A percentile compares a stretch with the other conserved stretches of the same genome.
phyloP scores from a whole-genome alignment of 2,797 vertebrate genomes.

The Lates japonicus region DNA sequence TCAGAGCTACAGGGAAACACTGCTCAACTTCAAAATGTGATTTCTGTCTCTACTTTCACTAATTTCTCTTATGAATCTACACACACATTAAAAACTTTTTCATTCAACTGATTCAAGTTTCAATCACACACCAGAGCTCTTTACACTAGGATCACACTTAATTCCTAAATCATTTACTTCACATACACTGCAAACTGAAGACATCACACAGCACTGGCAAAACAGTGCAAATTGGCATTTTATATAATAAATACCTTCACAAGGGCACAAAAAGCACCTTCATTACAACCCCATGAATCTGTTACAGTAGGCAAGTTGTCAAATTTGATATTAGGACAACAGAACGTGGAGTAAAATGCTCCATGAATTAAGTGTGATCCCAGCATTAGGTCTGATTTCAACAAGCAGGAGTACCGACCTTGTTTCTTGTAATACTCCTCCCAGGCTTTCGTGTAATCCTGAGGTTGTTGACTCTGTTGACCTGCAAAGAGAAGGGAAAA shows the following conservation, averaged over 20 bases:
- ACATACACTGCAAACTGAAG: background rate
- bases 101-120: background rate
- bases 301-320: no score
- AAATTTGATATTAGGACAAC: no score
- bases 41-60: background rate
- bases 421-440: conserved; percentile 92
- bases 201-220: no score
- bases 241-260: no score
- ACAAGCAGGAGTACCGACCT: conserved; percentile 71
- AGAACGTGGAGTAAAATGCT: background rate
- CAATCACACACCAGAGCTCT: background rate
- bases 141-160: background rate
- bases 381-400: background rate
- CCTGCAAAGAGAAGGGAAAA: conserved; percentile 72
- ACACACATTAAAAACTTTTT: no score
- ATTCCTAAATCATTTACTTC: background rate
- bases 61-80: no score
- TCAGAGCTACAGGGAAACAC: no score
- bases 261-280: no score
- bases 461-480: conserved; percentile 89
- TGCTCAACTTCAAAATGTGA: no score
- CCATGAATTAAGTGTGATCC: background rate
- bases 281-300: background rate
- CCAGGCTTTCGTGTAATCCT: conserved; percentile 91
- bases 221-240: no score